Conservation (phyloP, 23 tunicate species). For the Corella eumyota region DNA sequence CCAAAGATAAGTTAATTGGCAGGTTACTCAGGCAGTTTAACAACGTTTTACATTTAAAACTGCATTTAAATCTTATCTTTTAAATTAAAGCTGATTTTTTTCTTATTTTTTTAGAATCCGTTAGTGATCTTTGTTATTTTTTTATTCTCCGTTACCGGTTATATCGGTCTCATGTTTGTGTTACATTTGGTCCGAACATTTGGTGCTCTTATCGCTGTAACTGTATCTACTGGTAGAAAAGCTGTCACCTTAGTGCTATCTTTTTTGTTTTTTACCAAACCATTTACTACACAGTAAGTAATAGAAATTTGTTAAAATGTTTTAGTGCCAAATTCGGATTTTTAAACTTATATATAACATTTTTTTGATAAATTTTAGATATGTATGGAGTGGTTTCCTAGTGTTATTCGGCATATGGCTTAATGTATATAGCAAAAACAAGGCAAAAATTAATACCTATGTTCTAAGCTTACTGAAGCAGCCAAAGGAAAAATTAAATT, state of each 20-base stretch:
- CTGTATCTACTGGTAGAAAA: slow-evolving; percentile 80
- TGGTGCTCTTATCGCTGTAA: slow-evolving; percentile 81
- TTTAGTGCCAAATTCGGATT: too few species aligned
- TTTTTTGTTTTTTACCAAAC: slow-evolving; percentile 61
- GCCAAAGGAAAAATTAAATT: too few species aligned
- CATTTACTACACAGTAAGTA: slow-evolving; percentile 57
- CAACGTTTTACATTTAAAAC: too few species aligned
- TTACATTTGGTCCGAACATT: slow-evolving; percentile 54
- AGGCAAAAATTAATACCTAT: slow-evolving; percentile 11
- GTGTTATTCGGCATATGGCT: slow-evolving; percentile 47
- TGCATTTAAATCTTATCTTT: too few species aligned
- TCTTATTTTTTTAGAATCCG: slow-evolving; percentile 23
- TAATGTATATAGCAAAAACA: slow-evolving; percentile 50
- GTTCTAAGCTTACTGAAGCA: too few species aligned
- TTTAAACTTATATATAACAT: not conserved
- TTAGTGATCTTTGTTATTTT: slow-evolving; percentile 12
- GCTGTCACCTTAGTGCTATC: slow-evolving; percentile 60
- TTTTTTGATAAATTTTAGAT: slow-evolving; percentile 13
- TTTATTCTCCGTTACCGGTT: slow-evolving; percentile 64
- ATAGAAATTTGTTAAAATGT: too few species aligned
- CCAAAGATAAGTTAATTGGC: too few species aligned
- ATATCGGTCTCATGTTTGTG: slow-evolving; percentile 60
- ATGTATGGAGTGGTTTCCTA: slow-evolving; percentile 46
- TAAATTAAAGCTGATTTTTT: too few species aligned
- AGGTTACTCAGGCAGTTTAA: too few species aligned